Base-by-base conservation (phyloP, 2,797 vertebrate species). In the Helostoma temminkii region DNA sequence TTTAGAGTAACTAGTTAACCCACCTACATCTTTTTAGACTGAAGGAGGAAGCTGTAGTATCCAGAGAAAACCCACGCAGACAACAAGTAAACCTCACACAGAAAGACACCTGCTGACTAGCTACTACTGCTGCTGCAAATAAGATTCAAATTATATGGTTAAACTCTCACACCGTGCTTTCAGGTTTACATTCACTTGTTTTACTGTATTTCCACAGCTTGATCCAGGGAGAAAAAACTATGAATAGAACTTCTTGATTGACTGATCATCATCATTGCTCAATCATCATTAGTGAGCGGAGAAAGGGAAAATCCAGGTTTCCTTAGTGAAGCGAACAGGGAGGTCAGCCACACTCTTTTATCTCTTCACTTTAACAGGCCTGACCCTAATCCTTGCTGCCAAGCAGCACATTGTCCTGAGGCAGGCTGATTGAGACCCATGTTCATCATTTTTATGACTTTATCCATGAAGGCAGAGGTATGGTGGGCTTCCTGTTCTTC, bases 401-500 rank as follows among this genome's bases (percentile, higher is more conserved):
- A 26, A 78, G 76, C 71, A 39, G 66, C 83, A 63, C 90, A 91
- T 92, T 93, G 89, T 93, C 91, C 82, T 78, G 71, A 65, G 60
- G 24, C 62, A 72, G 82, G 79, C 91, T 93, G 91, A 94, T 92
- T 88, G 88, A 89, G 82, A 70, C 71, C 72, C 24, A 41, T 89
- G 89, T 94, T 93, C 91, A 93, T 94, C 92, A 94, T 94, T 94
- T 94, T 94, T 93, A 94, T 94, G 91, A 93, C 93, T 93, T 93
- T 94, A 94, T 94, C 92, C 92, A 87, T 81, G 84, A 92, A 91
- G 92, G 90, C 92, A 93, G 93, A 92, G 86, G 82, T 88, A 90
- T 59, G 67, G 76, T 58, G 62, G 59, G 64, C 88, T 94, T 95
- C 93, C 93, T 93, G 92, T 90, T 82, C 88, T 85, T 61, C 73